Evolutionary conservation across 2,113 vertebrate species (phyloP).

Genomic region (Patagioenas fasciata): DNA sequence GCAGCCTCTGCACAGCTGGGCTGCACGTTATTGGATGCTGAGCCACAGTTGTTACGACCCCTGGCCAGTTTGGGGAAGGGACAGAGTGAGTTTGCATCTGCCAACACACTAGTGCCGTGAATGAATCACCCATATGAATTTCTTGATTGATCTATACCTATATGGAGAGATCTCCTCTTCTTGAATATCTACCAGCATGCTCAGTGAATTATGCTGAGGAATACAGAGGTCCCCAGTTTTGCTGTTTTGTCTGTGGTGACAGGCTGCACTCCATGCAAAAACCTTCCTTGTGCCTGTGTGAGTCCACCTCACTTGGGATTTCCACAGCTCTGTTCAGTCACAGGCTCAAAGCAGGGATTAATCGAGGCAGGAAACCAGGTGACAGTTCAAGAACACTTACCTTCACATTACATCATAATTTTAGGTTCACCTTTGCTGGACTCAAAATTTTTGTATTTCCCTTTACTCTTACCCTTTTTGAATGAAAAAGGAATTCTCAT

Average conservation of each 20-base stretch:
- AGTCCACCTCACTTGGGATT: not conserved
- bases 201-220: not conserved
- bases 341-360: not conserved
- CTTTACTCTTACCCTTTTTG: not conserved
- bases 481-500: not conserved
- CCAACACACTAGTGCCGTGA: not conserved
- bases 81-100: not conserved
- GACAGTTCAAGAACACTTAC: not conserved
- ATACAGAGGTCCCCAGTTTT: not conserved
- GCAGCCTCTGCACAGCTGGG: not conserved
- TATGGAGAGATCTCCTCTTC: not conserved
- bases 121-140: not conserved
- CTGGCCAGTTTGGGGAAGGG: no score
- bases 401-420: not conserved
- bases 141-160: not conserved
- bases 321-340: not conserved
- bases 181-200: not conserved
- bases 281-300: not conserved
- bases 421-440: not conserved
- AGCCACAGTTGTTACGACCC: not conserved
- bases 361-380: not conserved
- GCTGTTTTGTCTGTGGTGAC: not conserved
- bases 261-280: not conserved
- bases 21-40: accelerated
- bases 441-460: not conserved